Evolutionary conservation across 53 echinoderm and acorn worm species (phyloP), one percentile per base, ranked within the genome.

Genomic region (Luidia sarsii): DNA sequence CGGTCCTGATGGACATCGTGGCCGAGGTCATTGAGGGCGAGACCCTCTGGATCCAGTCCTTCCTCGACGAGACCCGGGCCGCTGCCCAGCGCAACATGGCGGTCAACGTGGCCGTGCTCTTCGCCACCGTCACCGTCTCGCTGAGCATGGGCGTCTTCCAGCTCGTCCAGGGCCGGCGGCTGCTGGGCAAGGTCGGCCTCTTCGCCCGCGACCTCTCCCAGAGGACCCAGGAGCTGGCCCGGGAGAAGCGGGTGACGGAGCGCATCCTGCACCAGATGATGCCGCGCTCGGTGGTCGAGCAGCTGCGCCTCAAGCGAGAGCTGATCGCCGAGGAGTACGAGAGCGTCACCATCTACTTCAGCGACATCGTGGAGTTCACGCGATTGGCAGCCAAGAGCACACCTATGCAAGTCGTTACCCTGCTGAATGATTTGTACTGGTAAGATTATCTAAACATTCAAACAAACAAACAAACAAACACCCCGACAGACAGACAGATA

Each of bases 331-430:
- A 94, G 53, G 86, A 88, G 33, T 91, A 64, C 49, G 89, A 88
- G 6, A 32, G 27, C n/a, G 94, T 94, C 6, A 94, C 91, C 22
- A 94, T 94, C 34, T 94, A 89, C 63, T 94, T 94, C 50, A 91
- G 91, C 59, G 94, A 94, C 46, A 94, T 94, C 66, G 94, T 94
- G 20, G 94, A 80, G 20, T 94, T 94, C 64, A 91, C 94, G 11
- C 28, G 36, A 3, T 30, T 94, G 10, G 63, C 94, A 15, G 91
- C 94, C 15, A 50, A 22, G 24, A 83, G 66, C 35, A 75, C 91
- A 7, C 94, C 94, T 0, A 85, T 94, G 75, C 72, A 94, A 31
- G 86, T 94, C 4, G 91, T 94, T 18, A 54, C 80, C 18, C 46
- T 94, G 45, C 84, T 94, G 20, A 94, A 94, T 16, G 72, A 72